A percentile compares a stretch with the other conserved stretches of the same genome.
These are phyloP conservation scores for Pyrrhosoma nymphula DNA, from an alignment of 2,888 invertebrate genomes.

Conservation along the genomic window DNA sequence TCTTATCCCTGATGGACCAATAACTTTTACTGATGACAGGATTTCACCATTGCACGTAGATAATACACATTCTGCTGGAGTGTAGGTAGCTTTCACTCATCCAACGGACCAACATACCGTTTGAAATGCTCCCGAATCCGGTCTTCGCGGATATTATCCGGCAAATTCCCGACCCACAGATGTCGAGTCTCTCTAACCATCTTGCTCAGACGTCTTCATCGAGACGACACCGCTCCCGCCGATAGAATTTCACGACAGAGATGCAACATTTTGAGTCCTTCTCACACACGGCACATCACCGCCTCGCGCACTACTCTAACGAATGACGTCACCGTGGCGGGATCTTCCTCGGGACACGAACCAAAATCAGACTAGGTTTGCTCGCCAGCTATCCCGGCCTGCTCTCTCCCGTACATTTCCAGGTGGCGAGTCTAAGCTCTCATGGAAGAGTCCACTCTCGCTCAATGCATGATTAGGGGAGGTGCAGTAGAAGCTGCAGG, in stretches of 20 bases:
- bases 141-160: constrained; percentile 99
- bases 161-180: constrained; percentile 99
- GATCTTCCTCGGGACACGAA: constrained; percentile 74
- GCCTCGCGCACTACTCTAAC: constrained; percentile 78
- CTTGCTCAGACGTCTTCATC: constrained; percentile 97
- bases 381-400: constrained; percentile 69
- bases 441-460: constrained; percentile 72
- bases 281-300: constrained; percentile 71
- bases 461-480: constrained; percentile 71
- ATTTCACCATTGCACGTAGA: constrained; percentile 50
- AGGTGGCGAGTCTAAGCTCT: constrained; percentile 68
- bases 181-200: constrained; percentile 99
- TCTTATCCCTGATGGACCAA: constrained; percentile 39
- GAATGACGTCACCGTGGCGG: constrained; percentile 79
- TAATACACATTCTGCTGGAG: constrained; percentile 64
- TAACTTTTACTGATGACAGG: constrained; percentile 58
- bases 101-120: constrained; percentile 84
- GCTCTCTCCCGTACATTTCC: constrained; percentile 55
- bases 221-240: constrained; percentile 74
- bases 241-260: constrained; percentile 66
- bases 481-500: constrained; percentile 65
- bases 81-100: constrained; percentile 65
- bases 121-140: constrained; percentile 98
- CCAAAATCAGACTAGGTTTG: constrained; percentile 73
- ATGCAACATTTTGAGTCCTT: constrained; percentile 61